These are phyloP conservation scores for Tor tambroides DNA, from an alignment of 2,113 vertebrate species.

Conservation along the genomic window DNA sequence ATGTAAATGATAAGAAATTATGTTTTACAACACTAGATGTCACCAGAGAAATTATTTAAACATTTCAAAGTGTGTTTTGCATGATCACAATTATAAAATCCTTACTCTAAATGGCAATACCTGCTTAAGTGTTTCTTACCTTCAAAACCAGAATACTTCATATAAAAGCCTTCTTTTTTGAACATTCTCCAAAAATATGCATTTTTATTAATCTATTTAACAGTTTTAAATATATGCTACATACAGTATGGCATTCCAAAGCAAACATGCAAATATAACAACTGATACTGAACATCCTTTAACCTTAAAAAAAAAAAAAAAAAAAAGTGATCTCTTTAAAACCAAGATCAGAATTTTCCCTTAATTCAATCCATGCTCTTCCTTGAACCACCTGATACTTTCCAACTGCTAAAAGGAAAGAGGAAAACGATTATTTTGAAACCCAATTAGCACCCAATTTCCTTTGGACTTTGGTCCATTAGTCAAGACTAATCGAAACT, in stretches of 20 bases:
- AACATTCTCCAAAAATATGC: neutral
- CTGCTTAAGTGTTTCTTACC: neutral
- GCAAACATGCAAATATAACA: neutral
- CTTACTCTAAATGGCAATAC: neutral
- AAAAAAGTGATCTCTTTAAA: neutral
- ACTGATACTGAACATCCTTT: neutral
- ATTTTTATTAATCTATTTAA: neutral
- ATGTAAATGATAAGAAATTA: neutral
- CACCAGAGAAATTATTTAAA: neutral
- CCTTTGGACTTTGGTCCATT: constrained; percentile 29
- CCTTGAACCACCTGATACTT: neutral
- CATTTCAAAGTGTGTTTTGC: neutral
- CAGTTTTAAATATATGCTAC: neutral
- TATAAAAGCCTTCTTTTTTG: neutral
- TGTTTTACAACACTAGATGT: neutral
- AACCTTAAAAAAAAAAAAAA: neutral
- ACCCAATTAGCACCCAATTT: constrained; percentile 31
- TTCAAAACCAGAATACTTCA: neutral
- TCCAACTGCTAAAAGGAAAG: neutral
- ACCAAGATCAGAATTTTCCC: neutral
- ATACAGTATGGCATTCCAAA: neutral
- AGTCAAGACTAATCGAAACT: constrained; percentile 17
- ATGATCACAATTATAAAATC: neutral
- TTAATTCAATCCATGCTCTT: neutral
- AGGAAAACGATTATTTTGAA: neutral